These are phyloP conservation scores for Pipistrellus pygmaeus DNA, from an alignment of 2,797 vertebrate species.

Conservation along the genomic window DNA sequence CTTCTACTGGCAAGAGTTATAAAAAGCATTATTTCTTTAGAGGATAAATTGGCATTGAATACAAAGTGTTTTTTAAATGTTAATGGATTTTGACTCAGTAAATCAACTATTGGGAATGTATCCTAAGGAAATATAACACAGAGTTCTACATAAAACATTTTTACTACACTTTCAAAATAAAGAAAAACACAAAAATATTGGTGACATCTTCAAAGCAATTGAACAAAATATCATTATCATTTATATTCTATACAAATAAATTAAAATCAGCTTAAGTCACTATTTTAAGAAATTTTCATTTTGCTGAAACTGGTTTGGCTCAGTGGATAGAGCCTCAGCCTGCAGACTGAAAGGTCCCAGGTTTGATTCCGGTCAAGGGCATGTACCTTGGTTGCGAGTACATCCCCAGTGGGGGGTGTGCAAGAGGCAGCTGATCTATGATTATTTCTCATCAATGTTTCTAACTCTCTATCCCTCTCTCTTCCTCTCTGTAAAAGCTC, in stretches of 20 bases:
- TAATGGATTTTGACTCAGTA: constrained; percentile 12
- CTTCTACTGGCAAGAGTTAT: not conserved
- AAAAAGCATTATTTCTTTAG: not conserved
- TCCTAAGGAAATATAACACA: not conserved
- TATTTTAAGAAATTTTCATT: not conserved
- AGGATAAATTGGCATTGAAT: not conserved
- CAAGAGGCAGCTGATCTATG: too few species aligned
- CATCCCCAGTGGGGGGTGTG: too few species aligned
- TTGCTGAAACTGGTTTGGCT: too few species aligned
- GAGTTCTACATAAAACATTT: not conserved
- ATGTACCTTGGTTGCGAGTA: too few species aligned
- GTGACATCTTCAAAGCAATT: not conserved
- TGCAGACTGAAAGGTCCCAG: too few species aligned
- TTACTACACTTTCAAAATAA: not conserved
- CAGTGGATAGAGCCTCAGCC: too few species aligned
- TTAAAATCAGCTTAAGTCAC: not conserved
- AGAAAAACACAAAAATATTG: not conserved
- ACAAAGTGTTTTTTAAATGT: constrained; percentile 39
- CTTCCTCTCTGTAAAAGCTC: too few species aligned
- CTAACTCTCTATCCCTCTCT: too few species aligned
- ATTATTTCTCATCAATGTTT: too few species aligned
- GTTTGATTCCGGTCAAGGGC: too few species aligned
- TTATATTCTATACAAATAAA: not conserved
- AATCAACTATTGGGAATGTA: not conserved
- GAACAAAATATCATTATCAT: not conserved